Conservation (phyloP, 2,888 invertebrate genomes). For the Herminia tarsipennalis region DNA sequence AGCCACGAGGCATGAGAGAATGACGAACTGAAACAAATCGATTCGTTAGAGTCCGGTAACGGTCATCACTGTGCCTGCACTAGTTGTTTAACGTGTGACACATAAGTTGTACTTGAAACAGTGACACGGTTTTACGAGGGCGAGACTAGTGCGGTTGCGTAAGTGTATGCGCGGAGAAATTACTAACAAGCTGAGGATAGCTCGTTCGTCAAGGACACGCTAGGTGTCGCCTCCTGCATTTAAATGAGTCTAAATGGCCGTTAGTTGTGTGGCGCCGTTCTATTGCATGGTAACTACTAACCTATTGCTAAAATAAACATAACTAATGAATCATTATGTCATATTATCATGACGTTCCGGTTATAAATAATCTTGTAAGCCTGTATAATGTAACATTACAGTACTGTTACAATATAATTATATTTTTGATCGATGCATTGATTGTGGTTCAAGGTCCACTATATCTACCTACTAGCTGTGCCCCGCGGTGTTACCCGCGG, state of each 20-base stretch:
- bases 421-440: too few relatives aligned
- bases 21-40: conserved; percentile 65
- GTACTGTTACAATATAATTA: too few relatives aligned
- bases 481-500: too few relatives aligned
- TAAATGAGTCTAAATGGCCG: conserved; percentile 49
- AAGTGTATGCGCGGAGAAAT: conserved; percentile 73
- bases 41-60: conserved; percentile 29
- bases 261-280: conserved; percentile 1
- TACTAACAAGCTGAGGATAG: conserved; percentile 74
- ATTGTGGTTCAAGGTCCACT: too few relatives aligned
- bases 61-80: conserved; percentile 30
- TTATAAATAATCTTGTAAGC: neutral
- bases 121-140: conserved; percentile 77
- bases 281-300: neutral
- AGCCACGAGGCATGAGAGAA: conserved; percentile 74
- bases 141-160: conserved; percentile 72
- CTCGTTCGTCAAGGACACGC: conserved; percentile 69
- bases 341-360: neutral
- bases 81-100: conserved; percentile 43
- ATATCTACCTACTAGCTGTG: too few relatives aligned
- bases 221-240: conserved; percentile 57
- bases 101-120: conserved; percentile 77
- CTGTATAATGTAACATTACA: too few relatives aligned
- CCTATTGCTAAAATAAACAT: conserved; percentile 1
- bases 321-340: neutral